phyloP scores from a whole-genome alignment of 2,113 vertebrate genomes.

The Gavia stellata region DNA sequence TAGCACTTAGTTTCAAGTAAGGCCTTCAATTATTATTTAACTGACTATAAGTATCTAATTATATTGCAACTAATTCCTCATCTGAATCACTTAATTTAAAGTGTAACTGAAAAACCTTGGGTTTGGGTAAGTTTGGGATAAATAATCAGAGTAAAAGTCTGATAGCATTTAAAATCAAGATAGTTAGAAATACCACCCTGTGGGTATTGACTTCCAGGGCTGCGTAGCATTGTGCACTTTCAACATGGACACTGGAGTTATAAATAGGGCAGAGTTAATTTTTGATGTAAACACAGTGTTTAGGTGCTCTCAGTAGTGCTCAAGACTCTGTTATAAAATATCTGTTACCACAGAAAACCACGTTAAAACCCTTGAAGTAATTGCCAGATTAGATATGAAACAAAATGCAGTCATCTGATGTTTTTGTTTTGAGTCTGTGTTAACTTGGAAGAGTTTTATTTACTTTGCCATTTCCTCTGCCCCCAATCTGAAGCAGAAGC shows the following conservation, averaged over 20 bases:
- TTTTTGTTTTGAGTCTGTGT: neutral
- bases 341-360: neutral
- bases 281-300: neutral
- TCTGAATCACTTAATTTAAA: slow-evolving; percentile 31
- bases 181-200: neutral
- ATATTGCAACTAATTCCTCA: slow-evolving; percentile 29
- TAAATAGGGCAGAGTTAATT: neutral
- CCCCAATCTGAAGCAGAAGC: neutral
- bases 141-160: neutral
- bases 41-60: slow-evolving; percentile 17
- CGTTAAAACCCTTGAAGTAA: neutral
- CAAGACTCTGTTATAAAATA: neutral
- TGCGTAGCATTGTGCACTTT: fast-evolving
- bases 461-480: neutral
- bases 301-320: neutral
- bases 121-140: neutral
- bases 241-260: neutral
- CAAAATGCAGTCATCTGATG: neutral
- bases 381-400: neutral
- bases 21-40: slow-evolving; percentile 39
- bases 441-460: neutral
- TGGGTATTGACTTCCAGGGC: neutral
- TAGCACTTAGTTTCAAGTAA: neutral
- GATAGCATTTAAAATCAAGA: neutral
- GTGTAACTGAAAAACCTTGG: neutral